A percentile compares a stretch with the other conserved stretches of the same genome.
phyloP scores from a whole-genome alignment of 2,888 invertebrate genomes.

The Tachina fera region DNA sequence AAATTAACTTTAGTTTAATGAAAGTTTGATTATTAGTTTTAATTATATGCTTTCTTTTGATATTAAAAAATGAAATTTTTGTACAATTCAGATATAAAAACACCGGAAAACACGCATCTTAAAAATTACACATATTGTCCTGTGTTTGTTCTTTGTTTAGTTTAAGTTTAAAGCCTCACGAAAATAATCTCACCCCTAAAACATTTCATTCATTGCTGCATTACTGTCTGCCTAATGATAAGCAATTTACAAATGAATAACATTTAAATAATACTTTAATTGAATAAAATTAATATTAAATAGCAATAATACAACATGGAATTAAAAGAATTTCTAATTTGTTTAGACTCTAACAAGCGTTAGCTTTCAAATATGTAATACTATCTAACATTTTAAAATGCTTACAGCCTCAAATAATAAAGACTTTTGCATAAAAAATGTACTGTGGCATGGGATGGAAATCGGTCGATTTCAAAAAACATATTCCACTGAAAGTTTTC shows the following conservation, averaged over 20 bases:
- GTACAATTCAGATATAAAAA: neutral
- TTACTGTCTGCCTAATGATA: neutral
- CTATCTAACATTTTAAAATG: too few species aligned
- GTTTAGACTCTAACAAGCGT: too few species aligned
- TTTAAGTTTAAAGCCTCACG: conserved; percentile 3
- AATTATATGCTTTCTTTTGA: conserved; percentile 32
- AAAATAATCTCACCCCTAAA: neutral
- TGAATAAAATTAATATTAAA: conserved; percentile 45
- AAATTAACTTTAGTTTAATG: conserved; percentile 31
- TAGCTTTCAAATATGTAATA: too few species aligned
- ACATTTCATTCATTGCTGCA: conserved; percentile 11
- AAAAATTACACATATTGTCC: neutral
- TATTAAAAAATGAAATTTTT: conserved; percentile 19
- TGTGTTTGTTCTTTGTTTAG: conserved; percentile 19
- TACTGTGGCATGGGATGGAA: too few species aligned
- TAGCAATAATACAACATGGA: conserved; percentile 1
- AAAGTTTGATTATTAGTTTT: conserved; percentile 15
- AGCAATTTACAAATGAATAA: neutral
- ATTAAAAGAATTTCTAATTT: too few species aligned
- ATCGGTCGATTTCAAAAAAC: too few species aligned
- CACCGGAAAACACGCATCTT: too few species aligned
- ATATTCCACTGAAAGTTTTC: too few species aligned
- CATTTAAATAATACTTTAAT: conserved; percentile 8
- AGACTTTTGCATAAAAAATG: too few species aligned
- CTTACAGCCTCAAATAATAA: too few species aligned